Evolutionary conservation across 2,797 vertebrate species (phyloP).

Genomic region (Chelmon rostratus): DNA sequence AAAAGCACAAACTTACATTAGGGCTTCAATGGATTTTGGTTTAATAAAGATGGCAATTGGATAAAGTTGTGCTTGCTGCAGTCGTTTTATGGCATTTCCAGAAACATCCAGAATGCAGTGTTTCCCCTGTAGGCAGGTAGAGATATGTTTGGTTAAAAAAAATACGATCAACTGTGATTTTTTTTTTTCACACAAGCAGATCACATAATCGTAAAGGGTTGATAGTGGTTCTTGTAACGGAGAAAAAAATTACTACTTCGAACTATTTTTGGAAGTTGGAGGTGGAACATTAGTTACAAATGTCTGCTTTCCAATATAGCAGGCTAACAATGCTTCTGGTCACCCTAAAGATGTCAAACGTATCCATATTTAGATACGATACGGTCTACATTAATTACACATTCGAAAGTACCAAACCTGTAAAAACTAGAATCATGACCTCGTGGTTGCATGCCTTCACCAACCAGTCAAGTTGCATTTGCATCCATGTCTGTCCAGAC

Average conservation of each 20-base stretch:
- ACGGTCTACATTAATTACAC: no score
- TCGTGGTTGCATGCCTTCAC: no score
- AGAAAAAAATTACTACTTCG: not conserved
- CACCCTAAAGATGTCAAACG: not conserved
- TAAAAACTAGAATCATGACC: no score
- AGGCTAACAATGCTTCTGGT: not conserved
- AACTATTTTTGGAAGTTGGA: not conserved
- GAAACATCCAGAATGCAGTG: conserved; percentile 99
- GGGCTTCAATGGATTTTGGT: conserved; percentile 99
- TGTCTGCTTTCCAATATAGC: not conserved
- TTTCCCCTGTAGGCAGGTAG: conserved; percentile 89
- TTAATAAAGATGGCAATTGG: conserved; percentile 99
- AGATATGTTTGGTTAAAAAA: conserved; percentile 1
- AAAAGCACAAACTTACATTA: conserved; percentile 91
- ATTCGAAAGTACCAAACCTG: no score
- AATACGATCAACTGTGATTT: conserved; percentile 3
- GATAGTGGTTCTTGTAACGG: conserved; percentile 2
- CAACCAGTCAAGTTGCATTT: no score
- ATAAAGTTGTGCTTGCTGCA: conserved; percentile 99
- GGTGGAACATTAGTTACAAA: not conserved
- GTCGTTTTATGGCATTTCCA: conserved; percentile 98
- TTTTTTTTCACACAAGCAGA: conserved; percentile 17
- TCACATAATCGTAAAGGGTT: not conserved
- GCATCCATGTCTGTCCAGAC: no score
- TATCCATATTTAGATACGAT: no score